Conservation (phyloP, 2,113 vertebrate genomes). For the Megaleporinus macrocephalus region DNA sequence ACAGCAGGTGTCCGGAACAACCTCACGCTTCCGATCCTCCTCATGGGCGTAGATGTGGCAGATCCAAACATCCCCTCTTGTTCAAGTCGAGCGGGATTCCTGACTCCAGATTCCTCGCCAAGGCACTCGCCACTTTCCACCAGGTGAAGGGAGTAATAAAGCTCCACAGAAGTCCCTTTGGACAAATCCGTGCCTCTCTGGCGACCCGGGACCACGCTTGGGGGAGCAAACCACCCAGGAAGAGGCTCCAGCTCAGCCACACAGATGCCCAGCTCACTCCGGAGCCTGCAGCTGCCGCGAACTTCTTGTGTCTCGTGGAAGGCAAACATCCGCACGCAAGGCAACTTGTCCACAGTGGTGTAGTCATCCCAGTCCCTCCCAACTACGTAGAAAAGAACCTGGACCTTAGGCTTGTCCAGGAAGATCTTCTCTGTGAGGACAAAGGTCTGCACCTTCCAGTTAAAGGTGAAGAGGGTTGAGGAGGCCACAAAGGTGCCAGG, state of each 20-base stretch:
- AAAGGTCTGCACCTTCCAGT: constrained; percentile 89
- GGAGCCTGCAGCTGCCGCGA: constrained; percentile 83
- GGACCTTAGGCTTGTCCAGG: constrained; percentile 84
- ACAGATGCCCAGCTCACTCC: constrained; percentile 85
- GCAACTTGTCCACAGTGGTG: constrained; percentile 78
- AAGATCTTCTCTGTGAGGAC: constrained; percentile 84
- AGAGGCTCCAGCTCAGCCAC: constrained; percentile 88
- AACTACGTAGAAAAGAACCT: constrained; percentile 88
- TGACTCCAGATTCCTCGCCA: constrained; percentile 80
- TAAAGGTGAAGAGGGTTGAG: constrained; percentile 78
- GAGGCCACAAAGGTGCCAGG: constrained; percentile 75
- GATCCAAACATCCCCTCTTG: constrained; percentile 81
- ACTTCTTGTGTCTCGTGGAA: constrained; percentile 92
- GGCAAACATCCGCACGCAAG: constrained; percentile 90
- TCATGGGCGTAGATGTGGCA: constrained; percentile 76
- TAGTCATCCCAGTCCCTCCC: constrained; percentile 93
- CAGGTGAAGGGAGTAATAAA: constrained; percentile 87
- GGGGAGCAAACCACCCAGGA: constrained; percentile 85
- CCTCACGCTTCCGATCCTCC: constrained; percentile 82
- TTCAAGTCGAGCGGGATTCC: constrained; percentile 81
- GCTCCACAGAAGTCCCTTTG: constrained; percentile 86
- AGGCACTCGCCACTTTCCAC: constrained; percentile 80
- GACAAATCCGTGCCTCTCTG: constrained; percentile 73
- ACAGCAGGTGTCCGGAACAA: constrained; percentile 78
- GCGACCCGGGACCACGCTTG: constrained; percentile 76